Base-by-base conservation (phyloP, 2,113 vertebrate genomes). In the Semnornis frantzii region DNA sequence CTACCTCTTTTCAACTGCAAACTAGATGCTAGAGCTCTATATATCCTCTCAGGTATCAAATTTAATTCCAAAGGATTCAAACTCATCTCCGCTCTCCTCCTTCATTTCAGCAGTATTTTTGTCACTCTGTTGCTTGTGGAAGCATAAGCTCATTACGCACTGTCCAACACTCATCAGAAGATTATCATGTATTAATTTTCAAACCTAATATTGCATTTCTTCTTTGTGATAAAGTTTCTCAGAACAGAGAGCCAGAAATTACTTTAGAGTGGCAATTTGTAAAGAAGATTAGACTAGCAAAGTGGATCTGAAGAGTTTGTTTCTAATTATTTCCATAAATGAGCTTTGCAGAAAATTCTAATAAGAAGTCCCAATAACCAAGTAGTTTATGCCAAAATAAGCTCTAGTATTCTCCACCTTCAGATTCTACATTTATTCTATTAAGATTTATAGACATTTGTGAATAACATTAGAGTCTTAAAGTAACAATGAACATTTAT, bases 251-350 rank as follows among this genome's bases (percentile, higher is more conserved):
- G 92, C 52, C 85, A 71, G 85, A 97, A 93, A 97, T 95, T 95
- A 93, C 57, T 95, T 89, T 95, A 71, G 89, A 95, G 93, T 91
- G 71, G 97, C 88, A 97, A 98, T 97, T 97, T 97, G 87, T 97
- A 97, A 97, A 98, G 96, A 89, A 97, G 97, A 97, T 98, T 97
- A 97, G 92, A 89, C 92, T 95, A 90, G 91, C 80, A 95, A 92
- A 95, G 94, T 33, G 87, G 80, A 96, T 96, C 91, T 89, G 87
- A 97, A 94, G 96, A 97, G 97, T 97, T 98, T 95, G 94, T 96
- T 97, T 97, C 96, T 98, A 97, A 98, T 98, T 98, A 97, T 96
- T 97, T 97, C 94, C 94, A 88, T 82, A 97, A 97, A 97, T 30
- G 71, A 96, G 94, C 83, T 96, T 96, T 96, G 92, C 75, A 91